phyloP scores from a whole-genome alignment of 2,113 vertebrate species.

The Mohoua ochrocephala region DNA sequence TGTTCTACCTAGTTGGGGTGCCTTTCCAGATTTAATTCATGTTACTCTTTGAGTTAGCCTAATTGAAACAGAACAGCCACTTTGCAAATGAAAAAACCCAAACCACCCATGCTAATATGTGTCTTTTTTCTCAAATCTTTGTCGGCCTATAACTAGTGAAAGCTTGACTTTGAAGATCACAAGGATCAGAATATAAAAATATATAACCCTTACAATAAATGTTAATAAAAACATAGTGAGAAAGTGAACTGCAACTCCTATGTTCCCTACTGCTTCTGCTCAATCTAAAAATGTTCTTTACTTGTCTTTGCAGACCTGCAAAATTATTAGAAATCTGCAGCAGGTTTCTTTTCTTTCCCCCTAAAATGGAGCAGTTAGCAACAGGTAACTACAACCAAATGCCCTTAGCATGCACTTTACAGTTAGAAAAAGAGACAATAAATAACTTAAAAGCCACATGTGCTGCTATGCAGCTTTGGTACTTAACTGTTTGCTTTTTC shows the following conservation, averaged over 20 bases:
- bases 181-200: neutral
- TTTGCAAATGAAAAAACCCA: neutral
- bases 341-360: neutral
- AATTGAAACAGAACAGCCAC: neutral
- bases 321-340: neutral
- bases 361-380: neutral
- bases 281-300: neutral
- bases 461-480: neutral
- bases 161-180: neutral
- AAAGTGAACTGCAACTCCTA: neutral
- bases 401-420: neutral
- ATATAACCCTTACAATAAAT: neutral
- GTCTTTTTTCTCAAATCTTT: neutral
- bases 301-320: neutral
- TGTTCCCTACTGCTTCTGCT: neutral
- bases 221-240: neutral
- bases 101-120: neutral
- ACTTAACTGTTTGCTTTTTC: neutral
- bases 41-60: neutral
- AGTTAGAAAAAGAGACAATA: neutral
- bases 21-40: neutral
- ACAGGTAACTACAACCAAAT: neutral
- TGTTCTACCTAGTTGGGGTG: neutral
- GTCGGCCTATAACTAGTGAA: neutral
- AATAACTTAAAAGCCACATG: neutral